phyloP scores from a whole-genome alignment of 1,140 invertebrate species.

The Leucophenga varia region DNA sequence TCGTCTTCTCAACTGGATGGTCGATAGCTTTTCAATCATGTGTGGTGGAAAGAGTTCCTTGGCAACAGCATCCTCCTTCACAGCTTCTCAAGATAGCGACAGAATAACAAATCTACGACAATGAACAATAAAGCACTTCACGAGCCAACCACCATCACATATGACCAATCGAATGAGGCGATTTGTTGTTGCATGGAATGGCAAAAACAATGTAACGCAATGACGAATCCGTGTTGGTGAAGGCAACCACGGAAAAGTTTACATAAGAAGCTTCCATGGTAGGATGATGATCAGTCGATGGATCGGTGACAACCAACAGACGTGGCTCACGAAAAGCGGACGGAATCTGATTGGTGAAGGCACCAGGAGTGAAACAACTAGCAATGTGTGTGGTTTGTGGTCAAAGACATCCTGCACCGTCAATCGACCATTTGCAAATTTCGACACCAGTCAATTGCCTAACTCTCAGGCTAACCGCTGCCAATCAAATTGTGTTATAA shows the following conservation, averaged over 20 bases:
- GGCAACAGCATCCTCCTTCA: slow-evolving; percentile 91
- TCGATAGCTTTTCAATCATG: slow-evolving; percentile 58
- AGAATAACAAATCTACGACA: slow-evolving; percentile 99
- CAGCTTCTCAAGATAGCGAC: slow-evolving; percentile 95
- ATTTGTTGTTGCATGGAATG: slow-evolving; percentile 99
- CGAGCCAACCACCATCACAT: slow-evolving; percentile 99
- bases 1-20: slow-evolving; percentile 50
- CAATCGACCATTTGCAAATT: too few relatives aligned
- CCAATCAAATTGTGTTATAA: too few relatives aligned
- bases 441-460: too few relatives aligned
- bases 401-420: too few relatives aligned
- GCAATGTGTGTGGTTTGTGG: slow-evolving; percentile 98
- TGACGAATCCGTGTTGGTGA: slow-evolving; percentile 95
- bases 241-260: slow-evolving; percentile 99
- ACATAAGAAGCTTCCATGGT: slow-evolving; percentile 99
- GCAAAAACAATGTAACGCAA: slow-evolving; percentile 96
- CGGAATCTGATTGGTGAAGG: slow-evolving; percentile 90
- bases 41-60: slow-evolving; percentile 72
- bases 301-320: slow-evolving; percentile 94
- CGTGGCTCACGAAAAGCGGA: slow-evolving; percentile 97
- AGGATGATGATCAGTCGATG: slow-evolving; percentile 94
- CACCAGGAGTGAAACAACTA: slow-evolving; percentile 98
- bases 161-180: slow-evolving; percentile 93
- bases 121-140: slow-evolving; percentile 96
- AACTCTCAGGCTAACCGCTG: too few relatives aligned